Evolutionary conservation across 2,888 invertebrate genomes (phyloP), one percentile per base, ranked within the genome.

Genomic region (Eupelmus urozonus): DNA sequence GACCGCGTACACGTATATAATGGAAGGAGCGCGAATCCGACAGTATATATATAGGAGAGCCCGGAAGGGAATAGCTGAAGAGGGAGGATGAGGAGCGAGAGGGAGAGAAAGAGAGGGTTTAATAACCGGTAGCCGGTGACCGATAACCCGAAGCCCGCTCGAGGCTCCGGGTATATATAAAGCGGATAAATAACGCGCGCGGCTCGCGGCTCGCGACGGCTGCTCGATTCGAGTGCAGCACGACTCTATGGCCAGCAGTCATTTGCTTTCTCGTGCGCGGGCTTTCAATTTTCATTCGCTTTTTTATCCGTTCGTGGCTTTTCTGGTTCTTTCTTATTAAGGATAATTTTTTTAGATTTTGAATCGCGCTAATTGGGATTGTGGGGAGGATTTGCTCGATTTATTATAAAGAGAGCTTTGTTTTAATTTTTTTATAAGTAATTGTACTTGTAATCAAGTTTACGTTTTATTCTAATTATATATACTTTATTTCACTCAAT

Each of bases 51-150:
- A 57, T 7, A 67, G 51, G 60, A 55, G n/a, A n/a, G n/a, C n/a
- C 76, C 40, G 69, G 59, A 42, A 72, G 65, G 72, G 40, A 45
- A 27, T 66, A 13, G 65, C 2, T 4, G 40, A 20, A 18, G 45
- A 18, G 23, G 11, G 16, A 53, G 16, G 1, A 53, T 16, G 4
- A 63, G 29, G 23, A 4, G 18, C 25, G 29, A 25, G 53, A 13
- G 70, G 20, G 1, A 49, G 0, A 49, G 40, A 9, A 13, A 16
- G 11, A 7, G 42, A 67, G 67, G 59, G 66, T 78, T 78, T 80
- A 76, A 78, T 76, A 76, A 78, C 74, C 63, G 67, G 78, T 80
- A 76, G 72, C 65, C 62, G 60, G 78, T 78, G 76, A 78, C 75
- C 72, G 73, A 78, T 78, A 78, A 65, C 67, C 71, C 62, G 74